A percentile compares a stretch with the other conserved stretches of the same genome.
Evolutionary conservation across 1,140 invertebrate species (phyloP).

Genomic region (Tetranychus cinnabarinus): DNA sequence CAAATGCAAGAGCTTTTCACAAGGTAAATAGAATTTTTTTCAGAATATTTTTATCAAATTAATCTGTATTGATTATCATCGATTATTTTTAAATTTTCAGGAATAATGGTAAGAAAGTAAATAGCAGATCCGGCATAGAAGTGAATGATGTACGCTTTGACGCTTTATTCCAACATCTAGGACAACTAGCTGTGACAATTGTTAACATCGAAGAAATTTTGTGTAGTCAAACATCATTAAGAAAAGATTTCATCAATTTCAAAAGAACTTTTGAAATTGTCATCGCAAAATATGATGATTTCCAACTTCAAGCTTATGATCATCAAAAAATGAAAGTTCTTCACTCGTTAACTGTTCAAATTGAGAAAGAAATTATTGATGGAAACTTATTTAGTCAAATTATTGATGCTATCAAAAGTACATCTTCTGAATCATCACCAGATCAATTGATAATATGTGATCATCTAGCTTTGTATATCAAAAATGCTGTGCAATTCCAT

Average conservation of each 20-base stretch:
- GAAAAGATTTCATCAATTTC: slow-evolving; percentile 20
- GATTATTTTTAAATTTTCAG: not conserved
- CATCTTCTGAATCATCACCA: slow-evolving; percentile 30
- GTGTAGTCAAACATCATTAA: slow-evolving; percentile 32
- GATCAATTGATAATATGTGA: slow-evolving; percentile 39
- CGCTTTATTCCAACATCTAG: slow-evolving; percentile 35
- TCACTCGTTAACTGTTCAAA: not conserved
- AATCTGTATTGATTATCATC: too few relatives aligned
- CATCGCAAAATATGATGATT: not conserved
- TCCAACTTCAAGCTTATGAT: slow-evolving; percentile 1
- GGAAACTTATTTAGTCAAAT: slow-evolving; percentile 4
- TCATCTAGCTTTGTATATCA: slow-evolving; percentile 44
- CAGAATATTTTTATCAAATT: too few relatives aligned
- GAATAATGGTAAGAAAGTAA: not conserved
- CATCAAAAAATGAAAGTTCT: slow-evolving; percentile 1
- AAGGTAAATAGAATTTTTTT: not conserved
- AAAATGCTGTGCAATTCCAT: slow-evolving; percentile 33
- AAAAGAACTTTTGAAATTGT: slow-evolving; percentile 4
- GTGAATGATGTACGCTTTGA: slow-evolving; percentile 15
- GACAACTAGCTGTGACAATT: slow-evolving; percentile 38
- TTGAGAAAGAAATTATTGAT: slow-evolving; percentile 7
- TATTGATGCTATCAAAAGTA: slow-evolving; percentile 30
- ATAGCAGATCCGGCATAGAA: not conserved
- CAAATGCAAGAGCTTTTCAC: slow-evolving; percentile 38
- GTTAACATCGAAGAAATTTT: slow-evolving; percentile 46